Evolutionary conservation across 2,888 invertebrate species (phyloP), one percentile per base, ranked within the genome.

Genomic region (Azorinus chamasolen): DNA sequence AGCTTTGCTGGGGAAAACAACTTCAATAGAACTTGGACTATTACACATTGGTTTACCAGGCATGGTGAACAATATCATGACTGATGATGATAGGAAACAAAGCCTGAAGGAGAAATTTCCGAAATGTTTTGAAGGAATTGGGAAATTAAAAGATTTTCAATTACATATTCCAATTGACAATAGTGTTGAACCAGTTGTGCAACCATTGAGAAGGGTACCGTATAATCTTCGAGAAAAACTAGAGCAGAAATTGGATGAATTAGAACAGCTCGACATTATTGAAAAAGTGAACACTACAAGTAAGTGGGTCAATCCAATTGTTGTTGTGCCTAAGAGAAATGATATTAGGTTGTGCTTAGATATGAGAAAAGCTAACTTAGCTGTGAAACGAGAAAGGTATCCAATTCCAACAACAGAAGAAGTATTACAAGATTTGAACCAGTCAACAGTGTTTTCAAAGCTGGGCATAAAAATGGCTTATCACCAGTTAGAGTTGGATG

Each of bases 381-480:
- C 79, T 12, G 64, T 82, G 0, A 68, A 51, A 16, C 25, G 73
- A 8, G 79, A 70, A 46, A 12, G 70, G 14, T 62, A 77, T 39
- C 62, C 51, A 1, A 83, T 83, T 25, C 76, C 69, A 18, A 79
- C 68, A 16, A 32, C 63, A 3, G 79, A 84, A 8, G 73, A 81
- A 14, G 20, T 75, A 10, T 18, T 79, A 0, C 59, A 64, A 27
- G 74, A 79, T 39, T 4, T 81, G 54, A 81, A 79, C 45, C 43
- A 62, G 2, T 58, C 72, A 14, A 79, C 48, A 50, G 63, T 85
- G 1, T 88, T 85, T 55, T 70, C 63, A 45, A 87, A 85, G 25
- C 45, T 87, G 6, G 88, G 87, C 62, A 63, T 88, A 0, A 83
- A 78, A 45, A 75, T 62, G 70, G 85, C 79, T 0, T 88, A 79